These are phyloP conservation scores for Hippoglossus stenolepis DNA, from an alignment of 2,113 vertebrate genomes.

Conservation along the genomic window DNA sequence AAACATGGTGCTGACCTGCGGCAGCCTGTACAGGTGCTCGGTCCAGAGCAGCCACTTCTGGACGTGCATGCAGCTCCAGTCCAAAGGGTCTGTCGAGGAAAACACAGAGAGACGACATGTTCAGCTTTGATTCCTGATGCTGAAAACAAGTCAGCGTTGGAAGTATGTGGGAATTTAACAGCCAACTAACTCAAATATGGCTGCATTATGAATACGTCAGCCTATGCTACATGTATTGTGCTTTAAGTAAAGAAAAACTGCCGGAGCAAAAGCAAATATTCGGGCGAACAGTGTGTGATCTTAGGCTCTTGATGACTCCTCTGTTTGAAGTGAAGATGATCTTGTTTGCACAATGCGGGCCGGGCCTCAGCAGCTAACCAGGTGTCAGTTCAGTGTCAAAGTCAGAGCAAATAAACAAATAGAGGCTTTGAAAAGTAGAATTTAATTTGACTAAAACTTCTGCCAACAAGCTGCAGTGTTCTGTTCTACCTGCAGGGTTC, in stretches of 20 bases:
- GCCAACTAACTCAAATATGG: too few relatives aligned
- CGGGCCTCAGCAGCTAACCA: not conserved
- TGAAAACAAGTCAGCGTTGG: not conserved
- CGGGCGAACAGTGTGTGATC: not conserved
- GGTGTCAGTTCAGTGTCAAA: not conserved
- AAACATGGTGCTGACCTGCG: slow-evolving; percentile 88
- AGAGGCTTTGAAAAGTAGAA: not conserved
- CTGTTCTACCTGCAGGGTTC: slow-evolving; percentile 56
- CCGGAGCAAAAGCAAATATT: slow-evolving; percentile 11
- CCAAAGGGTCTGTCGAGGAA: slow-evolving; percentile 82
- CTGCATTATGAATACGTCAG: too few relatives aligned
- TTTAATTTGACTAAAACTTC: not conserved
- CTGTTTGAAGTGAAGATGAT: slow-evolving; percentile 16
- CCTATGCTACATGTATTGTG: too few relatives aligned
- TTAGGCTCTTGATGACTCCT: not conserved
- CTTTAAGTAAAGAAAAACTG: not conserved
- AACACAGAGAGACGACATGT: not conserved
- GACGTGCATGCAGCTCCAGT: slow-evolving; percentile 89
- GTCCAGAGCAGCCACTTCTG: slow-evolving; percentile 98
- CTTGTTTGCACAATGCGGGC: slow-evolving; percentile 61
- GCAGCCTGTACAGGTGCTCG: slow-evolving; percentile 91
- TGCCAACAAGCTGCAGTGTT: slow-evolving; percentile 63
- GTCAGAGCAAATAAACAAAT: slow-evolving; percentile 14
- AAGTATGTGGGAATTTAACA: not conserved
- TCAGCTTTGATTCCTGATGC: not conserved